These are phyloP conservation scores for Diachrysia chrysitis DNA, from an alignment of 2,888 invertebrate species.

Conservation along the genomic window DNA sequence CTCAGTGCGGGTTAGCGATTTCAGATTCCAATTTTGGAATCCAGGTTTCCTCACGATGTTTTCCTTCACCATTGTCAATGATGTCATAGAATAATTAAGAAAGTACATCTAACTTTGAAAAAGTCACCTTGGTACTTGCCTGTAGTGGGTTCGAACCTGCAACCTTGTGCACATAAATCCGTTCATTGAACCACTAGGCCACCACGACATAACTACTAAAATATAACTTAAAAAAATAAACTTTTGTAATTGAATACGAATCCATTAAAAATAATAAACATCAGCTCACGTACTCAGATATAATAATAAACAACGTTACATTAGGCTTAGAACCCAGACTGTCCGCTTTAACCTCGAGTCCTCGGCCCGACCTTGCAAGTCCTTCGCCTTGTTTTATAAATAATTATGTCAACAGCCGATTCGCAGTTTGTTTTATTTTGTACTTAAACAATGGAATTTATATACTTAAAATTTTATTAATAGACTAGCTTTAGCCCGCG, in stretches of 20 bases:
- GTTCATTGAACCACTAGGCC: no score
- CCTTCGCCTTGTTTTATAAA: conserved; percentile 24
- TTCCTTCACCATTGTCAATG: no score
- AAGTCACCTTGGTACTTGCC: no score
- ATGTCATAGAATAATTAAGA: no score
- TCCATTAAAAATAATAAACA: background rate
- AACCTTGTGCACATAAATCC: no score
- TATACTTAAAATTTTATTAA: background rate
- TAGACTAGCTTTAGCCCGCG: no score
- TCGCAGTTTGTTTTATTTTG: background rate
- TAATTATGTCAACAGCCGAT: conserved; percentile 32
- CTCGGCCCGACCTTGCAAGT: conserved; percentile 24
- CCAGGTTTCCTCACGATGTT: no score
- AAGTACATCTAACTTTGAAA: no score
- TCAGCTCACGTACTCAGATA: background rate
- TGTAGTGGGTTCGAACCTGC: no score
- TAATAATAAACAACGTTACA: background rate
- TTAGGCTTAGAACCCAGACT: background rate
- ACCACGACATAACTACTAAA: no score
- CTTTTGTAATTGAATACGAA: background rate
- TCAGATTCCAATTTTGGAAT: no score
- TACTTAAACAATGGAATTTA: background rate
- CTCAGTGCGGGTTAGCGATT: no score
- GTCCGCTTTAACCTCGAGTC: conserved; percentile 14
- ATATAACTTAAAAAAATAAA: background rate